Conservation (phyloP, 1,140 invertebrate species). For the Chelonus insularis region DNA sequence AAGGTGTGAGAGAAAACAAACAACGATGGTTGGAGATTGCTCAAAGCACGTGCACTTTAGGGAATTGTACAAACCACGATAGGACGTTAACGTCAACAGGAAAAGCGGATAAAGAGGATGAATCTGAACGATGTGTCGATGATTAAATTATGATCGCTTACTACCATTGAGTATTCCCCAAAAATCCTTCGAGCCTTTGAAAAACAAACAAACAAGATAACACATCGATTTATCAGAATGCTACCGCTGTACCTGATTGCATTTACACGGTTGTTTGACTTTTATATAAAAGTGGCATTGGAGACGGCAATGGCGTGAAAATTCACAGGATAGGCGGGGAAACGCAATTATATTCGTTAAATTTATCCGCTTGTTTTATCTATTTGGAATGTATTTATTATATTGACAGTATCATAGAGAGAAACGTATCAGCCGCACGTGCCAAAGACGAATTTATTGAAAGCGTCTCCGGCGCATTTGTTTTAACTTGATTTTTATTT, state of each 20-base stretch:
- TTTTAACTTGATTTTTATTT: conserved; percentile 1
- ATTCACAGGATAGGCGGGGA: background rate
- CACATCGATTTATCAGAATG: conserved; percentile 7
- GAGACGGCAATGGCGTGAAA: background rate
- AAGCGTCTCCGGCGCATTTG: background rate
- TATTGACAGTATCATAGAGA: conserved; percentile 9
- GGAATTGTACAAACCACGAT: conserved; percentile 54
- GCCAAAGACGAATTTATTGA: conserved; percentile 23
- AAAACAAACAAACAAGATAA: conserved; percentile 1
- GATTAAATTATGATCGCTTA: conserved; percentile 15
- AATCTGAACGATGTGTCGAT: background rate
- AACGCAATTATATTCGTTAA: conserved; percentile 12
- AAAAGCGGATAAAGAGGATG: background rate
- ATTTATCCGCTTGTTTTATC: background rate
- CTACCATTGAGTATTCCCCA: conserved; percentile 13
- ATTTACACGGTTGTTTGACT: conserved; percentile 23
- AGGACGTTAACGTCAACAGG: conserved; percentile 36
- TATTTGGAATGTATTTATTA: conserved; percentile 13
- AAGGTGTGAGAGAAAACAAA: conserved; percentile 83
- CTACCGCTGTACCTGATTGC: conserved; percentile 30
- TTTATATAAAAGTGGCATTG: background rate
- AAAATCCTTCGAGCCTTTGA: background rate
- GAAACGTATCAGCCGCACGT: conserved; percentile 3
- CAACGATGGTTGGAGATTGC: conserved; percentile 80
- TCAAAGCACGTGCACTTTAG: conserved; percentile 47